Percentiles rank a stretch among this genome's conserved stretches.
Evolutionary conservation across 2,113 vertebrate genomes (phyloP).

Genomic region (Abramis brama): DNA sequence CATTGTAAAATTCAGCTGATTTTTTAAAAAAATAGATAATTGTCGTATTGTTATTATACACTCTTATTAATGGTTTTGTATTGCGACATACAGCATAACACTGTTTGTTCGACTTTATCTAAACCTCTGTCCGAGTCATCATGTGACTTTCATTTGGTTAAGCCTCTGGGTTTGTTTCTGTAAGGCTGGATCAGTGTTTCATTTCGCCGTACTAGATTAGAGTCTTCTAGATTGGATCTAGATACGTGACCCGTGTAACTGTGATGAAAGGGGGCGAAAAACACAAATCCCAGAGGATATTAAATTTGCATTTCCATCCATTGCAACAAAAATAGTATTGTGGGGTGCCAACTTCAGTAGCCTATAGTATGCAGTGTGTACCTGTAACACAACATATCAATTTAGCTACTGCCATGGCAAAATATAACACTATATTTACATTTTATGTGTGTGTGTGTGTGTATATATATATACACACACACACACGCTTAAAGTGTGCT

Average conservation of each 20-base stretch:
- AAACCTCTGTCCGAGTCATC: not conserved
- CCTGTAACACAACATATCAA: not conserved
- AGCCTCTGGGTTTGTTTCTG: not conserved
- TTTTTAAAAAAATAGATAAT: not conserved
- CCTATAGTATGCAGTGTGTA: not conserved
- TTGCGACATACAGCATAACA: not conserved
- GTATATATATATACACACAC: no score
- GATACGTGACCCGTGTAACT: not conserved
- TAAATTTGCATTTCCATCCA: not conserved
- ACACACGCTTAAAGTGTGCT: not conserved
- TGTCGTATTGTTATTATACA: not conserved
- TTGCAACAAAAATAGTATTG: not conserved
- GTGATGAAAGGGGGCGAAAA: not conserved
- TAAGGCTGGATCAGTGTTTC: not conserved
- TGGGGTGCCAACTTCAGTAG: not conserved
- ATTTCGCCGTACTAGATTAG: not conserved
- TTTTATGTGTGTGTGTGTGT: no score
- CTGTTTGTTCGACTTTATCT: not conserved
- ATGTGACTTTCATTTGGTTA: slow-evolving; percentile 8
- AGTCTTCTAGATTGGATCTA: not conserved
- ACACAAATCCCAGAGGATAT: not conserved
- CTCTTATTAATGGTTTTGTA: not conserved
- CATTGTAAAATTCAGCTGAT: not conserved
- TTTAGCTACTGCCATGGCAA: not conserved
- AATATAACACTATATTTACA: not conserved